Base-by-base conservation (phyloP, 2,888 invertebrate species). In the Dusona sp. region DNA sequence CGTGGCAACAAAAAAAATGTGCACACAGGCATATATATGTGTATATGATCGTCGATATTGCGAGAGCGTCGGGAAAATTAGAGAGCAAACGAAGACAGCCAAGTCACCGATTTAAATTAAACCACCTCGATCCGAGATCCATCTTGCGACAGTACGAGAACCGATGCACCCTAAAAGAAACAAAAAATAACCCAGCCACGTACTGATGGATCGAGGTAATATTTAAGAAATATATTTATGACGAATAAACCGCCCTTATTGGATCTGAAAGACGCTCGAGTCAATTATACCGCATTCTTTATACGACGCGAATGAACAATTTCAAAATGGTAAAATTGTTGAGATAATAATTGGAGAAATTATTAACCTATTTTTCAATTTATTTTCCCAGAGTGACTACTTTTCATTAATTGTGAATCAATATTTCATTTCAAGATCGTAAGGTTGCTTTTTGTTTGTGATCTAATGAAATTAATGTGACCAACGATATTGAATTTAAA, bases 41-140 rank as follows among this genome's bases (percentile, higher is more conserved):
- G 29, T 29, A 70, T 48, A 48, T 48, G 57, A 29, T 61, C 57
- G 64, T 45, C 74, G 57, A 74, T 74, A 82, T 70, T 45, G 83
- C 64, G 29, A 68, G 61, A 79, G 78, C 86, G 73, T 73, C 51
- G 79, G 86, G 88, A 87, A 88, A 88, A 88, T 88, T 87, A 87
- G 87, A 90, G 89, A 87, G 87, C 86, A 89, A 88, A 87, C 89
- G 89, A 90, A 92, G 90, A 90, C 73, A 92, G 92, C 92, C 90
- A 86, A 92, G 91, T 94, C 93, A 94, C 92, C 90, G 91, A 91
- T 93, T 94, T 94, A 93, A 93, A 94, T 94, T 93, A 92, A 93
- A 92, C 89, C 82, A 68, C 54, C 86, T 54, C 45, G 54, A 45
- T 75, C 22, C 80, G 25, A 80, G 84, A 86, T 86, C 72, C 75